Evolutionary conservation across 2,797 vertebrate species (phyloP).

Genomic region (Pangasius macronema): DNA sequence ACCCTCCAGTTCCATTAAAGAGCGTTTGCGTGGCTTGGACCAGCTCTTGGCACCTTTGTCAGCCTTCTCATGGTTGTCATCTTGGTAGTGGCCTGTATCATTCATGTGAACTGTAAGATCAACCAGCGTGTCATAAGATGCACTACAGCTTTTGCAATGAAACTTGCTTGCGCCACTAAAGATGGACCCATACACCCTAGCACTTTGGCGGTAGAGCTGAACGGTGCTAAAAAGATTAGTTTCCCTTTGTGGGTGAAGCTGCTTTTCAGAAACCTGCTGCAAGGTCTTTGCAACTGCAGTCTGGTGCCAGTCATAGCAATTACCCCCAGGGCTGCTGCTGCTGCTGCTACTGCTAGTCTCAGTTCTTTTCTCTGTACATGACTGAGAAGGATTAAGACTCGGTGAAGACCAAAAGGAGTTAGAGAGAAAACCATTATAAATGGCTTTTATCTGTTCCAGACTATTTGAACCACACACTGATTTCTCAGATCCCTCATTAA

Average conservation of each 20-base stretch:
- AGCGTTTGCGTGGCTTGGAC: slow-evolving; percentile 98
- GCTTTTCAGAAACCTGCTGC: slow-evolving; percentile 85
- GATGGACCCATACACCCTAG: slow-evolving; percentile 95
- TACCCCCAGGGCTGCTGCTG: slow-evolving; percentile 91
- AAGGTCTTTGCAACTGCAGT: slow-evolving; percentile 94
- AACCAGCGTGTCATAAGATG: slow-evolving; percentile 95
- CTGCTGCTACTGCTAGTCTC: slow-evolving; percentile 79
- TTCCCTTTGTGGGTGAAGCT: slow-evolving; percentile 76
- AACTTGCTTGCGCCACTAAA: slow-evolving; percentile 99
- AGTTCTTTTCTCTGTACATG: slow-evolving; percentile 80
- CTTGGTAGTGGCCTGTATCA: slow-evolving; percentile 95
- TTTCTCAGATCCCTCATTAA: slow-evolving; percentile 71
- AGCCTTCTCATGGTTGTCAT: slow-evolving; percentile 94
- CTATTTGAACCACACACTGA: slow-evolving; percentile 84
- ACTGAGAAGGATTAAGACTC: slow-evolving; percentile 82
- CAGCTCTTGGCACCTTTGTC: slow-evolving; percentile 89
- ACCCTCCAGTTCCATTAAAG: slow-evolving; percentile 96
- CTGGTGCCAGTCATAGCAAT: slow-evolving; percentile 98
- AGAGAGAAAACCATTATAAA: slow-evolving; percentile 95
- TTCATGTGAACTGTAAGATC: slow-evolving; percentile 99
- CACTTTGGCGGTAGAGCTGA: slow-evolving; percentile 95
- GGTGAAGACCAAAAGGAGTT: slow-evolving; percentile 94
- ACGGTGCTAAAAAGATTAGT: slow-evolving; percentile 95
- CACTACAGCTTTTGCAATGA: slow-evolving; percentile 97
- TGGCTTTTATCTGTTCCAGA: slow-evolving; percentile 97